Evolutionary conservation across 2,113 vertebrate genomes (phyloP), one percentile per base, ranked within the genome.

Genomic region (Ictalurus furcatus): DNA sequence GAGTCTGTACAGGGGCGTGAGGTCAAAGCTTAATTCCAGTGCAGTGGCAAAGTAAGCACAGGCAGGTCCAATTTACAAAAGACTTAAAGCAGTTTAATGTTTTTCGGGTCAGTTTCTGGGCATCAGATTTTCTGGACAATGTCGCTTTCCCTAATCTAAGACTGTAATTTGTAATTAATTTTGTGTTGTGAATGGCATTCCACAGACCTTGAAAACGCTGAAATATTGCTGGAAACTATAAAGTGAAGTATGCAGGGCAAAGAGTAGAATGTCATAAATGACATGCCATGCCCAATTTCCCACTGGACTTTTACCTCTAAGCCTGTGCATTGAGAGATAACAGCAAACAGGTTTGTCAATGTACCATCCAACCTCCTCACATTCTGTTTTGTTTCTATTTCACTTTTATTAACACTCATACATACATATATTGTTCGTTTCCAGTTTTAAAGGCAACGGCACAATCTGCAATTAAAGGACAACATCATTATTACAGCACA

Each of bases 291-390:
- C 69, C 37, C 23, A 78, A 56, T 34, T 63, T 23, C 28, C 13
- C 48, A 37, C 59, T 89, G 83, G 83, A 89, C 88, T 89, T 89
- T 85, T 13, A 85, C 73, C 88, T 37, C 30, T 2, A 85, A 85
- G 23, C 40, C 30, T 67, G 58, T 54, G 82, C 73, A 65, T 21
- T 63, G 16, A 85, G 58, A 85, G 69, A 79, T 82, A 69, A 54
- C 44, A 11, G 21, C 44, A 69, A 76, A 84, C 30, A 48, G 30
- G 4, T 59, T 88, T 4, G 21, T 82, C 14, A 83, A 80, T 85
- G 90, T 89, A 3, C 52, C 79, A 94, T 94, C 94, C 91, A 94
- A 92, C 21, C 19, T 23, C 67, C 44, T 80, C 73, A 54, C 30
- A n/a, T 71, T 80, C 25, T 25, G 1, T 34, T 19, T 11, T 30